Percentiles rank a stretch among this genome's conserved stretches.
phyloP scores from a whole-genome alignment of 1,140 invertebrate species.

The Vollenhovia emeryi region DNA sequence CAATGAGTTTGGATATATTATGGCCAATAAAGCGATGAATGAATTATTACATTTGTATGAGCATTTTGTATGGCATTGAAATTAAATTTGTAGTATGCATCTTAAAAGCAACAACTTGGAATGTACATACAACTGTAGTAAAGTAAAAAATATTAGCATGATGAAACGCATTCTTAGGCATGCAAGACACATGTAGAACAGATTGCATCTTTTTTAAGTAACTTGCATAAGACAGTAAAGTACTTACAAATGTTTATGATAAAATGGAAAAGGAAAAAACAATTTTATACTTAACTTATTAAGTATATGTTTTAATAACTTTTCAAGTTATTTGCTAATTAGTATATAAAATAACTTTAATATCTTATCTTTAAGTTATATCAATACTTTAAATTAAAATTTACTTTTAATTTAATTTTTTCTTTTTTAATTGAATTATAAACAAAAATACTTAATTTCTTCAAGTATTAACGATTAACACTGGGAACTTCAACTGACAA shows the following conservation, averaged over 20 bases:
- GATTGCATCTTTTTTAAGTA: background rate
- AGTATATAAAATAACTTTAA: background rate
- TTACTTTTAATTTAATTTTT: too few species aligned
- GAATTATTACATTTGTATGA: constrained; percentile 1
- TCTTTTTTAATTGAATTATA: background rate
- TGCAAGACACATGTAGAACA: background rate
- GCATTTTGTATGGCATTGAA: background rate
- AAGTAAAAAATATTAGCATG: background rate
- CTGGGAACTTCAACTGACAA: background rate
- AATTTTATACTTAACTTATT: too few species aligned
- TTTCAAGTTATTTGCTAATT: background rate
- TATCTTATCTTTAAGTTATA: background rate
- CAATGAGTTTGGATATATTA: background rate
- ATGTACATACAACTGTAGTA: background rate
- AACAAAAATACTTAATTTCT: background rate
- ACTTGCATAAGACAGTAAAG: background rate
- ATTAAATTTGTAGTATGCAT: background rate
- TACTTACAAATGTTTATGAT: background rate
- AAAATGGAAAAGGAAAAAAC: background rate
- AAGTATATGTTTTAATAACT: too few species aligned
- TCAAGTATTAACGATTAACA: background rate
- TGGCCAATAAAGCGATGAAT: constrained; percentile 9
- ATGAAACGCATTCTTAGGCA: background rate
- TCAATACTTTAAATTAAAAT: too few species aligned
- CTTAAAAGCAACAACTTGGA: background rate